A percentile compares a stretch with the other conserved stretches of the same genome.
phyloP scores from a whole-genome alignment of 2,113 vertebrate species.

The Saguinus imperator region DNA sequence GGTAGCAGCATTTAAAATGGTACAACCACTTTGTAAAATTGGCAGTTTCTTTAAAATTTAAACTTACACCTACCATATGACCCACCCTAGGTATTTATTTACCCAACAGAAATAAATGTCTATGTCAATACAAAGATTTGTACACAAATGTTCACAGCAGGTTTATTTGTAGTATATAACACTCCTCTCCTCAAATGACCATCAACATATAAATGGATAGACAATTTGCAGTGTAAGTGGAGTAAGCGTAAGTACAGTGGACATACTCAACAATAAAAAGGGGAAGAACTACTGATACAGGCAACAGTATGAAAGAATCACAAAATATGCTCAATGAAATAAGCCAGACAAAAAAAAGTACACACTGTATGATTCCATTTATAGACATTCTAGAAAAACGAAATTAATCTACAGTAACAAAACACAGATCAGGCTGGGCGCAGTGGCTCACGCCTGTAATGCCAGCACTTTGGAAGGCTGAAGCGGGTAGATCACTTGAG shows the following conservation, averaged over 20 bases:
- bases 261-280: constrained; percentile 18
- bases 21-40: constrained; percentile 40
- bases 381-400: constrained; percentile 30
- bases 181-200: background rate
- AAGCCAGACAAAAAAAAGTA: background rate
- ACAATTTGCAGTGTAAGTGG: background rate
- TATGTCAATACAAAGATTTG: background rate
- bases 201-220: constrained; percentile 1
- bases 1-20: background rate
- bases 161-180: background rate
- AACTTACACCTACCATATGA: background rate
- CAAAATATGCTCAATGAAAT: constrained; percentile 32
- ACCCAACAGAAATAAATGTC: constrained; percentile 29
- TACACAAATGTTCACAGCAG: background rate
- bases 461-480: background rate
- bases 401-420: constrained; percentile 31
- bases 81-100: constrained; percentile 10
- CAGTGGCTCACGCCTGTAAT: background rate
- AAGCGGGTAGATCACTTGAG: background rate
- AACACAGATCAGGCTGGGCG: background rate
- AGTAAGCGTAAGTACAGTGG: background rate
- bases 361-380: background rate
- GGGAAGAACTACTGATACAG: background rate
- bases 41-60: background rate
- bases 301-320: background rate